phyloP scores from a whole-genome alignment of 2,113 vertebrate species.

The Panurus biarmicus region DNA sequence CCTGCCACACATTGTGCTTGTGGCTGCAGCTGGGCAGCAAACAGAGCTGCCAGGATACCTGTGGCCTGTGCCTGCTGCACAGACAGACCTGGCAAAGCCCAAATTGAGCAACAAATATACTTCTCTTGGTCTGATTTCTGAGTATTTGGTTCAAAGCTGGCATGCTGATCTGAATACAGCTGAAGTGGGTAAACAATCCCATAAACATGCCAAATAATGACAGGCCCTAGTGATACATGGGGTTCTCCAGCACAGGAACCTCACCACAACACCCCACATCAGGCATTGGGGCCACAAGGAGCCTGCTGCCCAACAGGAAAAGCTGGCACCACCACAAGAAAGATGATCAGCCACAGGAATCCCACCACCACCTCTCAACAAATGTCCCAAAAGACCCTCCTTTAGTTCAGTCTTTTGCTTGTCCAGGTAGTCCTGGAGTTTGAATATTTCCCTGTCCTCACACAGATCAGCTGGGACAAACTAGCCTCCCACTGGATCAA shows the following conservation, averaged over 20 bases:
- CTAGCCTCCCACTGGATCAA: not conserved
- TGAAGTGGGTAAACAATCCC: not conserved
- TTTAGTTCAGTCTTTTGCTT: not conserved
- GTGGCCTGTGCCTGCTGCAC: not conserved
- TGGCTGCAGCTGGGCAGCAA: not conserved
- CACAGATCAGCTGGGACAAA: not conserved
- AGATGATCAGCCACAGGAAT: not conserved
- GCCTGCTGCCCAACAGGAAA: not conserved
- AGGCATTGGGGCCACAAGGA: not conserved
- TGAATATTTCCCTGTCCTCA: not conserved
- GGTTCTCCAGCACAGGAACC: not conserved
- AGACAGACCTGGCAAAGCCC: not conserved
- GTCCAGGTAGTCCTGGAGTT: not conserved
- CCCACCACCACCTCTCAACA: not conserved
- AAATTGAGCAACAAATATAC: not conserved
- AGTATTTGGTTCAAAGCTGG: not conserved
- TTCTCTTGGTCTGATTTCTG: not conserved
- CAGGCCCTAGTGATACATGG: not conserved
- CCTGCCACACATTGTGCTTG: not conserved
- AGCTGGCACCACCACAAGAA: not conserved
- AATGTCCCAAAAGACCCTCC: not conserved
- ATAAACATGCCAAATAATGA: not conserved
- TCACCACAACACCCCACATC: not conserved
- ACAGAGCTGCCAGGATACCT: not conserved
- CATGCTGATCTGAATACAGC: not conserved